A percentile compares a stretch with the other conserved stretches of the same genome.
Evolutionary conservation across 1,140 invertebrate genomes (phyloP).

Genomic region (Orius insidiosus): DNA sequence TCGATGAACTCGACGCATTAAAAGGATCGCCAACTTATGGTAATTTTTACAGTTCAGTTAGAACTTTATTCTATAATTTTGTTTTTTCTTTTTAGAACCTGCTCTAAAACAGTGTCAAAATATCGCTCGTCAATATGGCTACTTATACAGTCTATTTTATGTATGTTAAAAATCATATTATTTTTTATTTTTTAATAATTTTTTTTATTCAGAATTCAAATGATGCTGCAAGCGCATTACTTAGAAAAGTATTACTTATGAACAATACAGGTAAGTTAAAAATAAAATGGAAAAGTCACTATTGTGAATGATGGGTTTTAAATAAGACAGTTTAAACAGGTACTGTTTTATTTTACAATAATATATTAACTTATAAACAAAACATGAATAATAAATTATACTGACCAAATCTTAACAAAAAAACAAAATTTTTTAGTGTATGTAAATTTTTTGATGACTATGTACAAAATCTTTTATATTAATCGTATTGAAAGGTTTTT

Average conservation of each 20-base stretch:
- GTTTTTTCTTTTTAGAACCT: conserved; percentile 32
- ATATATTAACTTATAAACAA: conserved; percentile 1
- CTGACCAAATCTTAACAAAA: neutral
- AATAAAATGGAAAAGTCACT: conserved; percentile 8
- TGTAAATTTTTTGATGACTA: neutral
- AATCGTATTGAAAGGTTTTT: conserved; percentile 25
- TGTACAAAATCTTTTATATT: conserved; percentile 1
- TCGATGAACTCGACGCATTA: conserved; percentile 59
- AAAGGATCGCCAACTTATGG: conserved; percentile 52
- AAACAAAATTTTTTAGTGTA: neutral
- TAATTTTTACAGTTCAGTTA: too few species aligned
- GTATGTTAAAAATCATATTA: conserved; percentile 16
- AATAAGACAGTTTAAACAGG: too few species aligned
- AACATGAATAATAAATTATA: conserved; percentile 5
- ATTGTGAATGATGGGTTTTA: neutral
- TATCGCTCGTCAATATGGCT: conserved; percentile 83
- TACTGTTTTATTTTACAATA: conserved; percentile 6
- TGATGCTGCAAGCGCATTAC: conserved; percentile 31
- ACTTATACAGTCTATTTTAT: conserved; percentile 67
- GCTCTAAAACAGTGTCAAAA: conserved; percentile 71
- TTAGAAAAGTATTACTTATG: conserved; percentile 60
- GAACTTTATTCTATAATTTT: neutral
- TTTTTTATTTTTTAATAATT: conserved; percentile 1
- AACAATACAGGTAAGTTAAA: conserved; percentile 69
- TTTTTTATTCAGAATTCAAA: conserved; percentile 13